Evolutionary conservation across 2,888 invertebrate species (phyloP).

Genomic region (Ommatoiulus sabulosus): DNA sequence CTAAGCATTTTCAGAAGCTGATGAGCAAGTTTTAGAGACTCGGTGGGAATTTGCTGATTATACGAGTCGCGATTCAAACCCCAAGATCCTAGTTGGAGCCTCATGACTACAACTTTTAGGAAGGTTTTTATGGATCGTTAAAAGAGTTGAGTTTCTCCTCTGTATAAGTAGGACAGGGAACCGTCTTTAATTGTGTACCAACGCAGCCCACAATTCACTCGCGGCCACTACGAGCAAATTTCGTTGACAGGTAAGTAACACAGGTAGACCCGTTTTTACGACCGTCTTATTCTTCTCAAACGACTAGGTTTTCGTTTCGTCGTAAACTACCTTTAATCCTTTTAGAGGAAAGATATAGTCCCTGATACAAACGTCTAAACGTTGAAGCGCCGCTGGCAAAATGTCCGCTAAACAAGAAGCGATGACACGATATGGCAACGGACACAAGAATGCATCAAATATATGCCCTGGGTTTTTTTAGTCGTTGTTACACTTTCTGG

Average conservation of each 20-base stretch:
- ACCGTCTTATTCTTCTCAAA: not conserved
- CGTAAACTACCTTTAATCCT: not conserved
- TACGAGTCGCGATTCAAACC: not conserved
- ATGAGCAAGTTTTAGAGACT: too few species aligned
- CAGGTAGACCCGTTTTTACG: not conserved
- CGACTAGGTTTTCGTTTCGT: not conserved
- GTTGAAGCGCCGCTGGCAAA: not conserved
- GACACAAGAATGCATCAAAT: too few species aligned
- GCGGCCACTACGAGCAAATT: not conserved
- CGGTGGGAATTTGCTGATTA: too few species aligned
- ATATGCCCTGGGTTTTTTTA: too few species aligned
- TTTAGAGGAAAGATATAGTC: not conserved
- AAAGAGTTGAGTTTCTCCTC: not conserved
- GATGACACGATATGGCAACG: too few species aligned
- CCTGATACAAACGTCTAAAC: not conserved
- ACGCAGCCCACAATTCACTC: too few species aligned
- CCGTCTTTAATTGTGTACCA: not conserved
- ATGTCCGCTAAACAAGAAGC: too few species aligned
- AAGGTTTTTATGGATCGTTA: not conserved
- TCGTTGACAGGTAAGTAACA: slow-evolving; percentile 3
- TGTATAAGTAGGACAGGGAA: not conserved
- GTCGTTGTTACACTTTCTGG: too few species aligned
- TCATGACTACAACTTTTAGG: not conserved
- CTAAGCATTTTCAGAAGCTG: too few species aligned
- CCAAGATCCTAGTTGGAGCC: not conserved